These are phyloP conservation scores for Cheilosia grossa DNA, from an alignment of 2,888 invertebrate species.

Conservation along the genomic window DNA sequence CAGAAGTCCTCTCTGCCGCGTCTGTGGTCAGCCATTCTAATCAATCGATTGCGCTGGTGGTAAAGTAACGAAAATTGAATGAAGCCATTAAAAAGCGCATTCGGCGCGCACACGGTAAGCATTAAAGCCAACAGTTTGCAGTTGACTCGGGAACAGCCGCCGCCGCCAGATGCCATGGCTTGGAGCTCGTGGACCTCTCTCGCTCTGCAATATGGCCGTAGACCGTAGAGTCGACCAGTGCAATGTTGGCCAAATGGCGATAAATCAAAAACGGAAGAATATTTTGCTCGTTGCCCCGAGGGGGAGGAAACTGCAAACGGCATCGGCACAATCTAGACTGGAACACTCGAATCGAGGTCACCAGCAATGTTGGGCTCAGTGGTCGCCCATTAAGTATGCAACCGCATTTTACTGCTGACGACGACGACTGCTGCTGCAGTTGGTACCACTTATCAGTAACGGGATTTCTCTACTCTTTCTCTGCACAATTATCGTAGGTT, in stretches of 20 bases:
- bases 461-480: slow-evolving; percentile 66
- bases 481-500: slow-evolving; percentile 68
- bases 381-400: slow-evolving; percentile 65
- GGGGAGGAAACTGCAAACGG: slow-evolving; percentile 37
- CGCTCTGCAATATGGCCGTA: background rate
- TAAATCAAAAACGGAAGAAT: slow-evolving; percentile 74
- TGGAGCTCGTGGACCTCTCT: slow-evolving; percentile 1
- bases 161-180: slow-evolving; percentile 50
- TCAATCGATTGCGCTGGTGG: slow-evolving; percentile 62
- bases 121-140: slow-evolving; percentile 50
- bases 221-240: slow-evolving; percentile 5
- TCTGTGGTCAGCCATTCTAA: slow-evolving; percentile 64
- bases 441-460: slow-evolving; percentile 71
- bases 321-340: slow-evolving; percentile 61
- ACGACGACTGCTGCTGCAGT: slow-evolving; percentile 27
- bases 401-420: slow-evolving; percentile 43
- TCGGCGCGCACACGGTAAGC: slow-evolving; percentile 60
- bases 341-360: slow-evolving; percentile 64
- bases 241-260: slow-evolving; percentile 58
- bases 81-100: slow-evolving; percentile 72
- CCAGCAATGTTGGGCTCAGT: slow-evolving; percentile 33
- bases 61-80: slow-evolving; percentile 69
- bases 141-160: slow-evolving; percentile 3
- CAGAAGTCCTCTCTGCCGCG: slow-evolving; percentile 5
- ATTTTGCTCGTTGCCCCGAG: slow-evolving; percentile 63